Evolutionary conservation across 1,140 invertebrate genomes (phyloP), one percentile per base, ranked within the genome.

Genomic region (Diabrotica virgifera): DNA sequence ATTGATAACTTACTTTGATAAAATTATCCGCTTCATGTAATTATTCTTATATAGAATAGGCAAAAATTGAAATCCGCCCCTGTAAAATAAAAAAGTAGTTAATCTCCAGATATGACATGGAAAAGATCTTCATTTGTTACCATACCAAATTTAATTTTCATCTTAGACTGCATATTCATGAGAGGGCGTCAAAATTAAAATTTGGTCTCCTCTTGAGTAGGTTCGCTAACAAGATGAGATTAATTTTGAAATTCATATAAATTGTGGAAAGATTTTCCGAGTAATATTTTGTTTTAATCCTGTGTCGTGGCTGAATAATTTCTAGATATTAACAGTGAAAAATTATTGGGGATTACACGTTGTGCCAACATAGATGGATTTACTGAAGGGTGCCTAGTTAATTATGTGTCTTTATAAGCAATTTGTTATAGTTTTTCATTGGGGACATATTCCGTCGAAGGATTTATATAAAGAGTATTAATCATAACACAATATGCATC

Each of bases 41-140:
- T 24, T 24, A 2, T 24, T 24, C 24, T 24, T 24, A n/a, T n/a
- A n/a, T 24, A 4, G 1, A 2, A 24, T 24, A 24, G 24, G 24
- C 24, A 24, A 24, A 24, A 1, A 24, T 24, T 24, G 24, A 24
- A 24, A 24, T 24, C 24, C 24, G 24, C 4, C 24, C 4, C 24
- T 24, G 24, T 24, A 24, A 24, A 24, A 24, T 24, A 46, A n/a
- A 46, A 46, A 46, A n/a, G n/a, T 10, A 46, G 5, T 8, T 46
- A n/a, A 46, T 46, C 8, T 8, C 8, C 40, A n/a, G 40, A 46
- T 10, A 10, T 46, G 40, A 46, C 40, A 46, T 46, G 40, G 40
- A 46, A 46, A 46, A 46, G 40, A n/a, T 46, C 40, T 46, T 46
- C 40, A 46, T 46, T 46, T 46, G 40, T 46, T 46, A 46, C n/a